Evolutionary conservation across 1,140 invertebrate species (phyloP), one percentile per base, ranked within the genome.

Genomic region (Cydia strobilella): DNA sequence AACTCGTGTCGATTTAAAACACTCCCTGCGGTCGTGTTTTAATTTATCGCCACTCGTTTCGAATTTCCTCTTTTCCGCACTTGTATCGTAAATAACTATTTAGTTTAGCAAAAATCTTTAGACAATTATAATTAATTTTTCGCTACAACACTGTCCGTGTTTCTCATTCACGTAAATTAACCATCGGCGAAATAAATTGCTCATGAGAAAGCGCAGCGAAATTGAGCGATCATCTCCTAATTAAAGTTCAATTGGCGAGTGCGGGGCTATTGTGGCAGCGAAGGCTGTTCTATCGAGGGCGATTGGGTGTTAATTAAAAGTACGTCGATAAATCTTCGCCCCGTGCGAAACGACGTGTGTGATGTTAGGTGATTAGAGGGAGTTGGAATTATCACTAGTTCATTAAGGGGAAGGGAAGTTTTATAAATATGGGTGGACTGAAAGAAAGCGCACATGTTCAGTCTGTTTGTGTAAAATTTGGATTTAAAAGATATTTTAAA

Each of bases 281-380:
- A n/a, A 7, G 54, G 54, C 54, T 20, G n/a, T 59, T 59, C 18
- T 59, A 23, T 20, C 54, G n/a, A 35, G 65, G 65, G 83, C 76
- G 86, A 87, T 86, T 80, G 82, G 74, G 84, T 86, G 85, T 81
- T 89, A 89, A 89, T 89, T 89, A 89, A 89, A 89, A 88, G 80
- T 66, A 80, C 77, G 75, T 74, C 81, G 81, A 89, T 89, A 89
- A 89, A 89, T 89, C 87, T 87, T 85, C 82, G 62, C 75, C 51
- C 74, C 79, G 85, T 88, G 86, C 83, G 85, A 89, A 89, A 82
- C 75, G 74, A 78, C 78, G 77, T 77, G 85, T 86, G 84, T 35
- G 63, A 69, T 69, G 65, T 69, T 31, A 12, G 65, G 65, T 20
- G 65, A 69, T 69, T 69, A 69, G 63, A 66, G 65, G 27, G 65